Evolutionary conservation across 2,888 invertebrate species (phyloP), one percentile per base, ranked within the genome.

Genomic region (Cephus rjabovi): DNA sequence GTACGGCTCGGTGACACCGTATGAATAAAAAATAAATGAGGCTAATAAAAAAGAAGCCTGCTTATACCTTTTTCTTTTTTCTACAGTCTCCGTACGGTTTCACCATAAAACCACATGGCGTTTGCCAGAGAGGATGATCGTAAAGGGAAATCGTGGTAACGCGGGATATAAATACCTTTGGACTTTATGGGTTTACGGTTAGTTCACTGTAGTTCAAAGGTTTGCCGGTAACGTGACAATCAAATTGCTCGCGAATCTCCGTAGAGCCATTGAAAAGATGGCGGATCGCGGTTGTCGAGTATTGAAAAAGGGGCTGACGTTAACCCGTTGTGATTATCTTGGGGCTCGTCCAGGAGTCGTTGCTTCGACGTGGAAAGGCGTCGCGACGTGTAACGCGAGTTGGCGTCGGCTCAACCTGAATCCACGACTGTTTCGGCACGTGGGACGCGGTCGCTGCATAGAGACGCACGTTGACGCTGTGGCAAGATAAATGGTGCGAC

Each of bases 361-460:
- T 23, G 56, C 56, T 15, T 56, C 56, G 56, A 37, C 12, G n/a
- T 15, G 30, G 37, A 12, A 74, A 74, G 74, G 9, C 34, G 31
- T 31, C 34, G 30, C 30, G 34, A 31, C 74, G 34, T 15, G 11
- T 74, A 1, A 23, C n/a, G 23, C 74, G 34, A 30, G 71, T 71
- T 71, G 33, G 71, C 71, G 71, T 71, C 71, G 31, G 34, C 31
- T 71, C 71, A 71, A 71, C 71, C 71, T 71, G 31, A 71, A 31
- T 71, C 71, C 71, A 31, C 9, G 71, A 71, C 33, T 31, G 71
- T 71, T 71, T 71, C 71, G 71, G 71, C 71, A 71, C 71, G 71
- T 71, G 71, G 71, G 71, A n/a, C 71, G 56, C 15, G 9, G 23
- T 56, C 56, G 56, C 56, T 56, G 56, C 56, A 56, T 56, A 23